Percentiles rank a stretch among this genome's conserved stretches.
These are phyloP conservation scores for Anodontia alba DNA, from an alignment of 2,888 invertebrate species.

Conservation along the genomic window DNA sequence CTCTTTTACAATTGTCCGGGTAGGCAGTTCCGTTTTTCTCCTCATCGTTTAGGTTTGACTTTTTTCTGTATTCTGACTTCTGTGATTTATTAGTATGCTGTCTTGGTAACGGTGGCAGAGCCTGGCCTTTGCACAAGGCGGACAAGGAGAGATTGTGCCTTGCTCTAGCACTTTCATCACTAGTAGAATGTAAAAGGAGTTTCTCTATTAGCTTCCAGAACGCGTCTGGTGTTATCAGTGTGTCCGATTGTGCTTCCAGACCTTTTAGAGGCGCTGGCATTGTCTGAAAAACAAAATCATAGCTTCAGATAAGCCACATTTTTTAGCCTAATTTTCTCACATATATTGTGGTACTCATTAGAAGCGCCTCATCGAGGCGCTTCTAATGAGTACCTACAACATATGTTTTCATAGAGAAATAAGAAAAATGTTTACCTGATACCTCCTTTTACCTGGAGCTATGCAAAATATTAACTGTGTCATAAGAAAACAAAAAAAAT, in stretches of 20 bases:
- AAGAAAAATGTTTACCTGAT: too few relatives aligned
- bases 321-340: too few relatives aligned
- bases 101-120: slow-evolving; percentile 24
- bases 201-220: slow-evolving; percentile 59
- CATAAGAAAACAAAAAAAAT: too few relatives aligned
- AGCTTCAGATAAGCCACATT: too few relatives aligned
- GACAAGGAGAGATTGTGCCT: slow-evolving; percentile 46
- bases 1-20: background rate
- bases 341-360: too few relatives aligned
- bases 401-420: too few relatives aligned
- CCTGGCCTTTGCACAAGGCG: slow-evolving; percentile 44
- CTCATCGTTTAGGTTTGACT: background rate
- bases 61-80: background rate
- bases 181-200: slow-evolving; percentile 37
- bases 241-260: background rate
- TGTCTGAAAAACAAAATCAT: background rate
- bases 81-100: background rate
- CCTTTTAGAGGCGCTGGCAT: background rate
- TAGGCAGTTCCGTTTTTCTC: background rate
- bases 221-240: slow-evolving; percentile 24
- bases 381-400: too few relatives aligned
- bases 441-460: too few relatives aligned
- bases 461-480: too few relatives aligned
- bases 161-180: slow-evolving; percentile 32
- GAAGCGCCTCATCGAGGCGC: too few relatives aligned